Conservation (phyloP, 2,888 invertebrate species). For the Steinernema carpocapsae region DNA sequence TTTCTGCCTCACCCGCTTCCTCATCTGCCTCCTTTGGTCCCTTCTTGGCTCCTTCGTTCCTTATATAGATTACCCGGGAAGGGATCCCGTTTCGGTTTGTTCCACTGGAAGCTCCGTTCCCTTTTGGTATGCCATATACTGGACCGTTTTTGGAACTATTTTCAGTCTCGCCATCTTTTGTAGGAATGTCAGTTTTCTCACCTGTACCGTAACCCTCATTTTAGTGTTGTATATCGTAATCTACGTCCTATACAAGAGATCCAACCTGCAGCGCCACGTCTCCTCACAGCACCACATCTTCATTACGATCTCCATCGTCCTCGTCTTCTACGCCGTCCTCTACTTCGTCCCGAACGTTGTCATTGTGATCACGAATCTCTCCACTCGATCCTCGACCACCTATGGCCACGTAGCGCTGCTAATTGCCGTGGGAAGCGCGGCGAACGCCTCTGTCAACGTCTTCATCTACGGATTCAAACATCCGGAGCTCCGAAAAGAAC, state of each 20-base stretch:
- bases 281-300: slow-evolving; percentile 9
- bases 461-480: slow-evolving; percentile 32
- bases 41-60: slow-evolving; percentile 1
- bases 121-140: slow-evolving; percentile 30
- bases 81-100: not conserved
- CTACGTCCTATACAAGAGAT: slow-evolving; percentile 25
- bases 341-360: slow-evolving; percentile 24
- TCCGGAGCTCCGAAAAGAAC: not conserved
- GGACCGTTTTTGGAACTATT: slow-evolving; percentile 16
- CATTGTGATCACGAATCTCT: slow-evolving; percentile 6
- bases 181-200: not conserved
- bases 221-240: slow-evolving; percentile 12
- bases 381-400: not conserved
- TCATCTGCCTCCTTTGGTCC: slow-evolving; percentile 11
- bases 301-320: slow-evolving; percentile 25
- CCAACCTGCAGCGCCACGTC: not conserved
- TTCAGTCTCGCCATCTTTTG: slow-evolving; percentile 10
- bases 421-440: slow-evolving; percentile 11
- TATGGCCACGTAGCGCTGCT: slow-evolving; percentile 16
- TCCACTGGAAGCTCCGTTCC: slow-evolving; percentile 20
- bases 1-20: slow-evolving; percentile 32
- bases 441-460: slow-evolving; percentile 12
- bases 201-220: not conserved
- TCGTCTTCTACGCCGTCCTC: slow-evolving; percentile 5
- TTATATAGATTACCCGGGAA: not conserved